Conservation (phyloP, 2,797 vertebrate genomes). For the Ceryle rudis region DNA sequence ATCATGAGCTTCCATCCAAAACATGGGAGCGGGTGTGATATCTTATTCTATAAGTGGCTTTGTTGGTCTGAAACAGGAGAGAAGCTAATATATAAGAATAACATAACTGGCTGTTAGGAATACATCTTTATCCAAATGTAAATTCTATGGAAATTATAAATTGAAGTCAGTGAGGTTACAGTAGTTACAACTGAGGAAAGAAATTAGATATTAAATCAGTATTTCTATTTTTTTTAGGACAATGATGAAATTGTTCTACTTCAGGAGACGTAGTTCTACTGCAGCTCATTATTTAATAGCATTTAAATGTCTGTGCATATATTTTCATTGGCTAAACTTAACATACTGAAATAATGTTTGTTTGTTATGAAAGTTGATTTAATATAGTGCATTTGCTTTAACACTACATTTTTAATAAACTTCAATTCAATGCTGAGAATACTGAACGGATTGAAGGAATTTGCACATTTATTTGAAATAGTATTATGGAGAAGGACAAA, state of each 20-base stretch:
- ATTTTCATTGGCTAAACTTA: not conserved
- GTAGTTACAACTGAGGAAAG: not conserved
- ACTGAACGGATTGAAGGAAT: not conserved
- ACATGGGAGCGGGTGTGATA: fast-evolving
- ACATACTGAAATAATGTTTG: not conserved
- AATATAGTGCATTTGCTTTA: not conserved
- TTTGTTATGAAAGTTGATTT: slow-evolving; percentile 12
- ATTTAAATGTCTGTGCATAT: not conserved
- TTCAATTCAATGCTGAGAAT: not conserved
- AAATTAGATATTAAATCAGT: not conserved
- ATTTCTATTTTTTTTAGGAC: not conserved
- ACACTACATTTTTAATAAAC: slow-evolving; percentile 3
- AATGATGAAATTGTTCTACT: not conserved
- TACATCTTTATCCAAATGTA: not conserved
- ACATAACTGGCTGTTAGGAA: not conserved
- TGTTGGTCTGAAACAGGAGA: not conserved
- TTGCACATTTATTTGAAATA: slow-evolving; percentile 29
- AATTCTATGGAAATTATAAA: not conserved
- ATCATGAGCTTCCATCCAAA: not conserved
- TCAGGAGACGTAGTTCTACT: not conserved
- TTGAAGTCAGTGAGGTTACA: not conserved
- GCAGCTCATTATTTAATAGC: not conserved
- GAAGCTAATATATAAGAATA: not conserved
- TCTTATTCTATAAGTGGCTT: not conserved
- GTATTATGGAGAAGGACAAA: not conserved